These are phyloP conservation scores for Tenthredo notha DNA, from an alignment of 2,888 invertebrate species.

Conservation along the genomic window DNA sequence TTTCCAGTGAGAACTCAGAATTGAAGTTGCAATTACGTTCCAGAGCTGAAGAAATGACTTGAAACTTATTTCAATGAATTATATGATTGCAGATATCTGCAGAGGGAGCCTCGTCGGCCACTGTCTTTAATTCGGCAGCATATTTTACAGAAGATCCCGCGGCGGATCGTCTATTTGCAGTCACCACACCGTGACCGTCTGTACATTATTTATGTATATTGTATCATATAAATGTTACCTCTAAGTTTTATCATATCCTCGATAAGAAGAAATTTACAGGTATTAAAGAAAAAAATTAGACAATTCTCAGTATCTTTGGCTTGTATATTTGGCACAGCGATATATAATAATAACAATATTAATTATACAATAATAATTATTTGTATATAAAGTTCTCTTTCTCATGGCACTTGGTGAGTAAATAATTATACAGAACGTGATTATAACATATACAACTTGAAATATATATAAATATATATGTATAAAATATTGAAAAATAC, in stretches of 20 bases:
- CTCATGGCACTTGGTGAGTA: slow-evolving; percentile 55
- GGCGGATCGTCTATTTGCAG: slow-evolving; percentile 75
- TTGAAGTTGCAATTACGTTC: neutral
- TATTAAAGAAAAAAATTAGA: slow-evolving; percentile 40
- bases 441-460: slow-evolving; percentile 51
- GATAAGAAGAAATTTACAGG: slow-evolving; percentile 53
- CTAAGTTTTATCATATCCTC: slow-evolving; percentile 56
- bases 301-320: slow-evolving; percentile 63
- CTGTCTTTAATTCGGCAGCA: slow-evolving; percentile 75
- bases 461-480: slow-evolving; percentile 57
- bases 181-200: slow-evolving; percentile 76
- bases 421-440: slow-evolving; percentile 49
- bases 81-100: slow-evolving; percentile 62
- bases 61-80: slow-evolving; percentile 38
- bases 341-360: slow-evolving; percentile 64
- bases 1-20: neutral
- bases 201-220: slow-evolving; percentile 75
- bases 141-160: slow-evolving; percentile 76
- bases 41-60: neutral
- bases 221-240: slow-evolving; percentile 70
- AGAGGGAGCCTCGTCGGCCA: slow-evolving; percentile 60
- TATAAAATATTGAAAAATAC: slow-evolving; percentile 59
- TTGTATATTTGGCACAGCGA: slow-evolving; percentile 73
- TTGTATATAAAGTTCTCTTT: slow-evolving; percentile 53
- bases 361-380: slow-evolving; percentile 56